These are phyloP conservation scores for Eurypyga helias DNA, from an alignment of 2,113 vertebrate genomes.

Conservation along the genomic window DNA sequence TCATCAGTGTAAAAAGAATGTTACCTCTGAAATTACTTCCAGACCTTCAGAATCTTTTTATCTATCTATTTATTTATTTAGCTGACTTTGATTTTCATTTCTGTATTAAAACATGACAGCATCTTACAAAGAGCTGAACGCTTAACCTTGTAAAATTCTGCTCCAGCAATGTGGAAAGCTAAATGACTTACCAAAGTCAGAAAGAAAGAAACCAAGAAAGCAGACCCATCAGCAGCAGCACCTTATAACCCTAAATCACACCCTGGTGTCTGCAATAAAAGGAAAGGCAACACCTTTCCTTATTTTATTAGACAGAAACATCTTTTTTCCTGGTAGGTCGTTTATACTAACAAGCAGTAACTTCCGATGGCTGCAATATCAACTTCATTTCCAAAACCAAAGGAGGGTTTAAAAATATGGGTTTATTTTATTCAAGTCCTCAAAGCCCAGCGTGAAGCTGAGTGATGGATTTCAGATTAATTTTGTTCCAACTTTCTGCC, in stretches of 20 bases:
- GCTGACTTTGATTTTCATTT: not conserved
- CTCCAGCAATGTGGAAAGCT: not conserved
- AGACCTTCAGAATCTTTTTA: not conserved
- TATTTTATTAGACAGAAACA: not conserved
- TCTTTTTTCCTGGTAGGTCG: not conserved
- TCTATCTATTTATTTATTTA: not conserved
- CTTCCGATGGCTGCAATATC: not conserved
- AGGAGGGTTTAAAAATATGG: rapidly evolving
- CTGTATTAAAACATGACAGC: not conserved
- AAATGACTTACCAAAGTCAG: not conserved
- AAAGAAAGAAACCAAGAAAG: not conserved
- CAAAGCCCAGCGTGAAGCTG: not conserved
- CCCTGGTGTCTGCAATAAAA: not conserved
- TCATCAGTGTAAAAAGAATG: not conserved
- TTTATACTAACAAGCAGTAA: not conserved
- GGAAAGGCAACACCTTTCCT: not conserved
- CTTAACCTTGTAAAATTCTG: not conserved
- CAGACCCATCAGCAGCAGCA: not conserved
- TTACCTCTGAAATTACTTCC: not conserved
- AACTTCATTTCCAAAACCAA: not conserved
- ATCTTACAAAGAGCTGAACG: not conserved
- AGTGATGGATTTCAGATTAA: not conserved
- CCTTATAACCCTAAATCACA: not conserved
- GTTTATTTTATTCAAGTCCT: not conserved
- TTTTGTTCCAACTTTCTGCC: not conserved